phyloP scores from a whole-genome alignment of 2,113 vertebrate species.

The Pampusana beccarii region DNA sequence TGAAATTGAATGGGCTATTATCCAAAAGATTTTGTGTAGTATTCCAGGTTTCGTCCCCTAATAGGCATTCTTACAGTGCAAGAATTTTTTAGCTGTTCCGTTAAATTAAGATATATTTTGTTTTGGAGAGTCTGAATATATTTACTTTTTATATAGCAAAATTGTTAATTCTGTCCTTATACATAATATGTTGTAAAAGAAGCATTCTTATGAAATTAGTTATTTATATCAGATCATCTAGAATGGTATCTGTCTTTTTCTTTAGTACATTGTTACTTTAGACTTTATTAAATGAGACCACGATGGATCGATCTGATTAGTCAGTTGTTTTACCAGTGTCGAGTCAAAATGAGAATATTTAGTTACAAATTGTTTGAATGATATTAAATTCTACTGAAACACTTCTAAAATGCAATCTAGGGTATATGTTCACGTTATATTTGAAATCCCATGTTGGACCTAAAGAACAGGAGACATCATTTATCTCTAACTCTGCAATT shows the following conservation, averaged over 20 bases:
- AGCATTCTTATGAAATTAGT: neutral
- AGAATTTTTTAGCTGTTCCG: neutral
- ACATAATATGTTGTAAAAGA: neutral
- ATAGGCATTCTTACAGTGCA: neutral
- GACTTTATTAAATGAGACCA: neutral
- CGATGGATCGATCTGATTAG: neutral
- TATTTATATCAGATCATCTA: neutral
- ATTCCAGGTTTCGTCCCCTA: neutral
- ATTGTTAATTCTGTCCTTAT: neutral
- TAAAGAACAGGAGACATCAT: neutral
- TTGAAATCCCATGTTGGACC: neutral
- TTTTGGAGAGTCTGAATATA: neutral
- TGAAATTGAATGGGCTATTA: neutral
- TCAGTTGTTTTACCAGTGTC: neutral
- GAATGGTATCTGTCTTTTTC: neutral
- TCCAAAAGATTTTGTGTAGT: neutral
- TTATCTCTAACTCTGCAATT: neutral
- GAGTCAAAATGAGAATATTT: neutral
- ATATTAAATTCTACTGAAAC: neutral
- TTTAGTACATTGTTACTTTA: neutral
- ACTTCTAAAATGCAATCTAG: neutral
- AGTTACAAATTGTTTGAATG: neutral
- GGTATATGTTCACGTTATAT: fast-evolving
- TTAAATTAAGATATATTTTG: neutral
- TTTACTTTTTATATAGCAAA: neutral